Base-by-base conservation (phyloP, 2,888 invertebrate genomes). In the Panopea generosa region DNA sequence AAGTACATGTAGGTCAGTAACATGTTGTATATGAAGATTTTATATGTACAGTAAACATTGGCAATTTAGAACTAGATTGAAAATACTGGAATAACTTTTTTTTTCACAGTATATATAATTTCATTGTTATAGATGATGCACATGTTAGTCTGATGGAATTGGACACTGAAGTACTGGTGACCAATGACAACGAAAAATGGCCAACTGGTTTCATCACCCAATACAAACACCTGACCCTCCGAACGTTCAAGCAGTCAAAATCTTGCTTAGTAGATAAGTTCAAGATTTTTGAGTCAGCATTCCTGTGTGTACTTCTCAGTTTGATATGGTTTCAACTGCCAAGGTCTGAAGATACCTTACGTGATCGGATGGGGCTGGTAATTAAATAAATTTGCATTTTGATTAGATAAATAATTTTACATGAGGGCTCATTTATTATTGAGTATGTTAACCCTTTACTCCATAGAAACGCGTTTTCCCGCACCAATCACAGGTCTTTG, bases 181-280 rank as follows among this genome's bases (percentile, higher is more conserved):
- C 40, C 18, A 47, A 59, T 16, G 40, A 49, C 14, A 20, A 82
- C 7, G 66, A 79, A 27, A 92, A 95, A 80, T 95, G 95, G 94
- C 96, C 96, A 56, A 96, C 96, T n/a, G 95, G 95, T 77, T 96
- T 96, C 91, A 95, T 95, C 94, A 96, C 96, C 16, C 96, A 96
- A 91, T 95, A 89, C 57, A 89, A 94, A 92, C 95, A 96, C 63
- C 93, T 96, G 81, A 95, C 96, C 24, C 95, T 95, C 87, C 93
- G 96, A 73, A 96, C 96, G 91, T 85, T 88, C 60, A 61, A 70
- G 26, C 83, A 86, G 92, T 95, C 96, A 47, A 94, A 95, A 86
- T 95, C 95, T 9, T 93, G 96, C 70, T 96, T 96, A 95, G 92
- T 96, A 55, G 96, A 96, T 60, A 95, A 95, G 90, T 92, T 96